Percentiles rank a stretch among this genome's conserved stretches.
Evolutionary conservation across 2,797 vertebrate genomes (phyloP).

Genomic region (Pantherophis alleghaniensis): DNA sequence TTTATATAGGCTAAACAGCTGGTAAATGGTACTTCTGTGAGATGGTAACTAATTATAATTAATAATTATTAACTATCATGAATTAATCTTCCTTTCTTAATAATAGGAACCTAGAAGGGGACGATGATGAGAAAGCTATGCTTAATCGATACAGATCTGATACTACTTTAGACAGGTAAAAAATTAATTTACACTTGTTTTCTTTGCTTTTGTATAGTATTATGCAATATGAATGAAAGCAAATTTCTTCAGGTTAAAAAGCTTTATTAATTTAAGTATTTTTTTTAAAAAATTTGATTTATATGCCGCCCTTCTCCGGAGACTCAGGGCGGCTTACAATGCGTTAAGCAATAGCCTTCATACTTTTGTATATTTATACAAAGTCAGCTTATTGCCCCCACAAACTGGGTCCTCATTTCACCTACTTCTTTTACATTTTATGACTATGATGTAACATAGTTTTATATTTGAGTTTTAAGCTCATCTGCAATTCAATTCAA

Average conservation of each 20-base stretch:
- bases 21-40: background rate
- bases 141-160: conserved; percentile 75
- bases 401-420: too few species aligned
- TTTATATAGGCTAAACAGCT: background rate
- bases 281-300: too few species aligned
- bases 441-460: background rate
- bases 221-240: background rate
- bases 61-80: background rate
- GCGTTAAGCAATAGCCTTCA: too few species aligned
- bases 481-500: background rate
- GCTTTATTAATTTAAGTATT: background rate
- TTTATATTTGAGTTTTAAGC: background rate
- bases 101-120: conserved; percentile 54
- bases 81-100: conserved; percentile 52
- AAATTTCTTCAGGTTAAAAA: background rate
- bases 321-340: too few species aligned
- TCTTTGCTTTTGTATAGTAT: background rate
- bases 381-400: too few species aligned
- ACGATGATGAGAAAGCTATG: conserved; percentile 64
- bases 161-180: conserved; percentile 76
- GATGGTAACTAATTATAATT: background rate
- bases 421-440: background rate
- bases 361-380: too few species aligned
- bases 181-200: fast-evolving
- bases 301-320: too few species aligned